Evolutionary conservation across 2,888 invertebrate species (phyloP).

Genomic region (Oscheius sp.): DNA sequence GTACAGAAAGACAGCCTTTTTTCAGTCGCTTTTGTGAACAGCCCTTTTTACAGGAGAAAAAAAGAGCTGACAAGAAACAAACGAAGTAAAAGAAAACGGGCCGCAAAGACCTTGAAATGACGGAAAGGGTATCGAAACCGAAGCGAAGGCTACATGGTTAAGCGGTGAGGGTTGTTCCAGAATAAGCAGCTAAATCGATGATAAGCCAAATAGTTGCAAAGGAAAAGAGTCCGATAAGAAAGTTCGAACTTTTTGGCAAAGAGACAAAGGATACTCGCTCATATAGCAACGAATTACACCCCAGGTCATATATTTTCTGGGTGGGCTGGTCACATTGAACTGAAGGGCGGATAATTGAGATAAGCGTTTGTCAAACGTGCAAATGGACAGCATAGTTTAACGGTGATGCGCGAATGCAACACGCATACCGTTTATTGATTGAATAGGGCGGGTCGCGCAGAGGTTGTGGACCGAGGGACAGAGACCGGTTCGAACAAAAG

Average conservation of each 20-base stretch:
- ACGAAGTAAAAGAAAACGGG: not conserved
- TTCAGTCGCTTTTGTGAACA: not conserved
- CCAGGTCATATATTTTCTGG: not conserved
- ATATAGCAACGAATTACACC: not conserved
- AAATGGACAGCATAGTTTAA: conserved; percentile 26
- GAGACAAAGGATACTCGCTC: not conserved
- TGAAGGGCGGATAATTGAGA: conserved; percentile 5
- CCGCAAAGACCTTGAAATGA: conserved; percentile 11
- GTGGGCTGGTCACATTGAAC: not conserved
- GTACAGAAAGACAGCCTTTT: not conserved
- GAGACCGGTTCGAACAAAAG: conserved; percentile 38
- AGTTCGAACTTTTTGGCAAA: not conserved
- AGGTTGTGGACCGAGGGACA: conserved; percentile 26
- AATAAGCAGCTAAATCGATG: conserved; percentile 11
- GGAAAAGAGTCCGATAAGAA: conserved; percentile 1
- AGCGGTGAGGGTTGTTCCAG: conserved; percentile 8
- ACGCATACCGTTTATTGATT: conserved; percentile 37
- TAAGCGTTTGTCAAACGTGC: not conserved
- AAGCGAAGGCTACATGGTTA: not conserved
- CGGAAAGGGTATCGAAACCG: conserved; percentile 2
- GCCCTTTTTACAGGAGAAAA: not conserved
- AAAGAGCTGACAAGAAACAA: conserved; percentile 9
- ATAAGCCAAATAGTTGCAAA: conserved; percentile 10
- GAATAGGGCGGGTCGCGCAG: conserved; percentile 31
- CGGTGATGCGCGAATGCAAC: conserved; percentile 36